Evolutionary conservation across 2,797 vertebrate species (phyloP), one percentile per base, ranked within the genome.

Genomic region (Falco naumanni): DNA sequence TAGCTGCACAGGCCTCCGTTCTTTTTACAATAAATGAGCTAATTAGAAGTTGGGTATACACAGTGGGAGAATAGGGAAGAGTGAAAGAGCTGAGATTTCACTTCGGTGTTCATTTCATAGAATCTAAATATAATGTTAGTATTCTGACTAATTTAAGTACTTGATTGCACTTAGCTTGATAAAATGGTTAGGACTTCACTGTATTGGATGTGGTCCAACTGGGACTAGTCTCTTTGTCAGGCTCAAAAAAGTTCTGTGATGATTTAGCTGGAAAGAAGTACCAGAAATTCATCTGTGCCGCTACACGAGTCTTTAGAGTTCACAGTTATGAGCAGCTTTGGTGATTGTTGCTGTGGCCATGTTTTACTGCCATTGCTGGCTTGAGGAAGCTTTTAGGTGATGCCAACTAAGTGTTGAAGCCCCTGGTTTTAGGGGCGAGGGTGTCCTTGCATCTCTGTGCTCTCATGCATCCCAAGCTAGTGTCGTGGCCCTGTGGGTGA

Each of bases 81-180:
- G 57, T 25, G 45, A 63, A 89, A 78, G 79, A 89, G 37, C 47
- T 88, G 79, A 63, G 75, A 81, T 81, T 90, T 91, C 70, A 53
- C 64, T 87, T 89, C 1, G 2, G 39, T 77, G 33, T 82, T 84
- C 51, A 76, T 81, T 88, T 70, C n/a, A 0, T 88, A 39, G 88
- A 60, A 87, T 91, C 90, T 82, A 72, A 84, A 75, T 93, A 47
- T 26, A 71, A 78, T 82, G 64, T 74, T 93, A 48, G n/a, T 53
- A 56, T 84, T 82, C 78, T 72, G 60, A 83, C 56, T 87, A 74
- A 84, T 94, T 87, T 91, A 91, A 95, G 89, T 88, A 59, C 63
- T 87, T 89, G 81, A 60, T 84, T 93, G 90, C 64, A 74, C 37
- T 95, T 91, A 82, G 37, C 74, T 76, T 79, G 72, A 64, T 95